These are phyloP conservation scores for Epizoanthus scotinus DNA, from an alignment of 92 coral and sea anemone genomes.

Conservation along the genomic window DNA sequence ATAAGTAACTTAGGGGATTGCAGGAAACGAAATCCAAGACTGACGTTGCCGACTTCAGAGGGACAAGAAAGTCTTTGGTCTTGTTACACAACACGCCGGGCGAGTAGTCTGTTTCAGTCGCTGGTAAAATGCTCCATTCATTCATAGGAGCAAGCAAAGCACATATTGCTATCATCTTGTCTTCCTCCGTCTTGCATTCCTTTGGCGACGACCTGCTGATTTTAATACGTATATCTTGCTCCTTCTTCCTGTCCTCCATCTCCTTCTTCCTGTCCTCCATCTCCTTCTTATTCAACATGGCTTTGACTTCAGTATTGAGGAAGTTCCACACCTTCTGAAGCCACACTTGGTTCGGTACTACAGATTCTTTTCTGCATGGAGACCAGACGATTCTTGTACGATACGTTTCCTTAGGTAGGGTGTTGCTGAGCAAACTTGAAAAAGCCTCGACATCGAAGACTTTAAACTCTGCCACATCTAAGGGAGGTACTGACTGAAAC, in stretches of 20 bases:
- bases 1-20: neutral
- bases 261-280: neutral
- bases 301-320: neutral
- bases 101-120: neutral
- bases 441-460: slow-evolving; percentile 39
- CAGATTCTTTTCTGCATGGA: slow-evolving; percentile 3
- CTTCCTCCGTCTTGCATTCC: neutral
- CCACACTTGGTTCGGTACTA: slow-evolving; percentile 33
- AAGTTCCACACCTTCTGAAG: slow-evolving; percentile 7
- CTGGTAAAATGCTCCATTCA: slow-evolving; percentile 51
- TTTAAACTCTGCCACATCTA: slow-evolving; percentile 5
- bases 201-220: neutral
- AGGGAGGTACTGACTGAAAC: neutral
- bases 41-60: slow-evolving; percentile 37
- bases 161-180: slow-evolving; percentile 6
- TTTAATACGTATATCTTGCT: neutral
- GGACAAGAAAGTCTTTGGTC: slow-evolving; percentile 44
- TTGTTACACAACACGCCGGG: neutral
- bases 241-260: too few species aligned
- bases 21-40: slow-evolving; percentile 17
- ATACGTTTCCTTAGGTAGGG: slow-evolving; percentile 1
- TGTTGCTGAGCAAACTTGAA: slow-evolving; percentile 23
- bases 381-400: neutral
- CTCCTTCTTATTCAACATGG: neutral
- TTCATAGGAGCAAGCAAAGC: slow-evolving; percentile 44